Percentiles rank a stretch among this genome's conserved stretches.
These are phyloP conservation scores for Harpagifer antarcticus DNA, from an alignment of 2,797 vertebrate genomes.

Conservation along the genomic window DNA sequence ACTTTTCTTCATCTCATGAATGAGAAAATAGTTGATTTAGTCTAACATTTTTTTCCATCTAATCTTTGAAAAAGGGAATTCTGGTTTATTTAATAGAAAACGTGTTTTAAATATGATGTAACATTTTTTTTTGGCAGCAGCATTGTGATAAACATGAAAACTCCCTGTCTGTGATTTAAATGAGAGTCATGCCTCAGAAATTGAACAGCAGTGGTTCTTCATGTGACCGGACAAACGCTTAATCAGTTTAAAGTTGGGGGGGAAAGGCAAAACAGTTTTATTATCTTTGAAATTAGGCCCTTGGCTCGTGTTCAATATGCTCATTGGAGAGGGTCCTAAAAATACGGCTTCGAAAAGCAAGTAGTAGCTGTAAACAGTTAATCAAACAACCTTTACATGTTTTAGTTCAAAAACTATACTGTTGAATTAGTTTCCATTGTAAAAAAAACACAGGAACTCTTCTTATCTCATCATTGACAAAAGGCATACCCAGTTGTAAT, in stretches of 20 bases:
- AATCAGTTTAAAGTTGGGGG: slow-evolving; percentile 23
- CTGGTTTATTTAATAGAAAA: no score
- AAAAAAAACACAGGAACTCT: not conserved
- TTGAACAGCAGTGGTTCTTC: slow-evolving; percentile 65
- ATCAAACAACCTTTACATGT: not conserved
- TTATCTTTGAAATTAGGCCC: not conserved
- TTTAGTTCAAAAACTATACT: not conserved
- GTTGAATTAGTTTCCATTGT: not conserved
- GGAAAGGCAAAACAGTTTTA: not conserved
- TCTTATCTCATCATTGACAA: no score
- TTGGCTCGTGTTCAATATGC: not conserved
- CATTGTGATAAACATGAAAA: not conserved
- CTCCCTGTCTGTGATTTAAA: slow-evolving; percentile 42
- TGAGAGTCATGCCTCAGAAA: slow-evolving; percentile 78
- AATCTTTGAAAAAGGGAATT: no score
- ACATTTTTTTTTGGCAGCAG: not conserved
- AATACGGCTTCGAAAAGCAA: not conserved
- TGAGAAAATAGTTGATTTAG: no score
- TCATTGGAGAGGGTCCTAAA: not conserved
- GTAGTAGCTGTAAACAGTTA: not conserved
- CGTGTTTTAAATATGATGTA: no score
- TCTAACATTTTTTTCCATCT: no score
- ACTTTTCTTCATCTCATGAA: no score
- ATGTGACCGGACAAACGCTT: slow-evolving; percentile 62
- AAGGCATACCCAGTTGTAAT: no score